Conservation (phyloP, 2,113 vertebrate genomes). For the Caretta caretta region DNA sequence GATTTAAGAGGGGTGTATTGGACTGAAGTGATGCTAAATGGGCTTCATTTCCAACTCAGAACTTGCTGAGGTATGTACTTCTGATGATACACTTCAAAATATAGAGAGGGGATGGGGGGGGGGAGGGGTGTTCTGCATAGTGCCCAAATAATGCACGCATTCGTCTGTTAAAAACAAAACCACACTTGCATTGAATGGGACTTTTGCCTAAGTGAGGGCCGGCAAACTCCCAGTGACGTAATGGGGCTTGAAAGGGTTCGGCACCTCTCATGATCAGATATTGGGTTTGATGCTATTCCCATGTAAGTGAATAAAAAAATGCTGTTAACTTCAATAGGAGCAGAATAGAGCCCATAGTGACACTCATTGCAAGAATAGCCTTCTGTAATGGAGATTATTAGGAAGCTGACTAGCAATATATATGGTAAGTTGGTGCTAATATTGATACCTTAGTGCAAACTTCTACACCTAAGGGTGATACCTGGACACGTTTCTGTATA, state of each 20-base stretch:
- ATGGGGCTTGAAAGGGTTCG: not conserved
- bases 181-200: not conserved
- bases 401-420: not conserved
- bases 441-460: not conserved
- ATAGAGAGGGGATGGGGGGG: not conserved
- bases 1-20: not conserved
- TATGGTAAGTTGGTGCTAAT: not conserved
- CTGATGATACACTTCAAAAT: not conserved
- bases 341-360: not conserved
- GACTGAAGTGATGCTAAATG: not conserved
- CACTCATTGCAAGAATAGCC: not conserved
- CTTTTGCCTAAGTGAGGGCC: not conserved
- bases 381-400: not conserved
- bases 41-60: not conserved
- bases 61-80: not conserved
- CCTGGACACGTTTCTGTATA: not conserved
- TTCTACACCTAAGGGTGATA: not conserved
- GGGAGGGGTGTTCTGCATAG: not conserved
- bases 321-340: not conserved
- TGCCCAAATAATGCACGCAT: rapidly evolving
- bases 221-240: not conserved
- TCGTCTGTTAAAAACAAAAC: not conserved
- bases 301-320: not conserved
- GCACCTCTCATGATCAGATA: not conserved
- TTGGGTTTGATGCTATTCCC: not conserved